Percentiles rank a stretch among this genome's conserved stretches.
phyloP scores from a whole-genome alignment of 2,113 vertebrate genomes.

The Kryptolebias marmoratus region DNA sequence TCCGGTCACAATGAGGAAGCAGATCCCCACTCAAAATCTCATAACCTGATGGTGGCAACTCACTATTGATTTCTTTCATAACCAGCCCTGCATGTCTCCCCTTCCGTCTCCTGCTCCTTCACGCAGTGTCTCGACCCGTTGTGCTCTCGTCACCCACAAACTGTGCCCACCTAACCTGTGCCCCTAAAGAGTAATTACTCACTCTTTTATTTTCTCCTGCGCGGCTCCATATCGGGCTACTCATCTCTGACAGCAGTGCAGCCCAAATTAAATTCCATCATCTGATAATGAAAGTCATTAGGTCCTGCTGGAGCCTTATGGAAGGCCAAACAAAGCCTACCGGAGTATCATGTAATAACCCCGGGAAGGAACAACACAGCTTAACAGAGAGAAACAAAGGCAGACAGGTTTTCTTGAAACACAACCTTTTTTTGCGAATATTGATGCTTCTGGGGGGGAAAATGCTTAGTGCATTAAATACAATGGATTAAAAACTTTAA shows the following conservation, averaged over 20 bases:
- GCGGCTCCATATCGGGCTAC: conserved; percentile 64
- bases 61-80: conserved; percentile 75
- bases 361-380: conserved; percentile 46
- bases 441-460: not conserved
- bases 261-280: conserved; percentile 79
- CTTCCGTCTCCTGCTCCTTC: conserved; percentile 23
- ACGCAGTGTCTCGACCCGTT: conserved; percentile 30
- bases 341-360: conserved; percentile 66
- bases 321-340: conserved; percentile 71
- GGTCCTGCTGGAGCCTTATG: conserved; percentile 62
- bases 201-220: conserved; percentile 75
- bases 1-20: conserved; percentile 63
- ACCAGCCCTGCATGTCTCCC: conserved; percentile 36
- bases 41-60: conserved; percentile 65
- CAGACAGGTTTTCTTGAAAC: conserved; percentile 11
- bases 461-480: not conserved
- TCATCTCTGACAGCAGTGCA: conserved; percentile 74
- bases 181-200: conserved; percentile 75
- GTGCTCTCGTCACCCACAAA: conserved; percentile 46
- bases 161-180: conserved; percentile 37
- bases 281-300: conserved; percentile 81
- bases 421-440: conserved; percentile 17
- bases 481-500: not conserved
- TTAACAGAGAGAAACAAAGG: conserved; percentile 40
- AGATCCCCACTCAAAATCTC: conserved; percentile 71